Evolutionary conservation across 1,140 invertebrate genomes (phyloP).

Genomic region (Schlechtendalia chinensis): DNA sequence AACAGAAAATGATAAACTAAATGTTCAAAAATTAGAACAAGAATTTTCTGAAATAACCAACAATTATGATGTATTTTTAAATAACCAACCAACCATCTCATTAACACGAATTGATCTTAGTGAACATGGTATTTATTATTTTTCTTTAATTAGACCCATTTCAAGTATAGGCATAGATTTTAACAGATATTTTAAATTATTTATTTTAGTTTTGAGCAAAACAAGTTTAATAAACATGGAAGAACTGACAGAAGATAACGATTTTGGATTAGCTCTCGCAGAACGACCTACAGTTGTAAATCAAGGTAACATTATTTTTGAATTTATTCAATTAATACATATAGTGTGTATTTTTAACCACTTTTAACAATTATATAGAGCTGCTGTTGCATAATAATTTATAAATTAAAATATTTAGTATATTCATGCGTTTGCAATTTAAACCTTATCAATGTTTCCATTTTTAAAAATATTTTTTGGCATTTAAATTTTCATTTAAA

Average conservation of each 20-base stretch:
- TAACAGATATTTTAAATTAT: neutral
- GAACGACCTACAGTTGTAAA: neutral
- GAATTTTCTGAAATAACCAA: slow-evolving; percentile 45
- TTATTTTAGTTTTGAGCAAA: slow-evolving; percentile 33
- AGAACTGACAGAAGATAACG: slow-evolving; percentile 35
- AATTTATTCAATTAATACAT: neutral
- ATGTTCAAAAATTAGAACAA: slow-evolving; percentile 25
- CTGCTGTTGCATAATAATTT: too few species aligned
- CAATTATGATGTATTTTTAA: slow-evolving; percentile 32
- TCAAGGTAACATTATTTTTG: slow-evolving; percentile 6
- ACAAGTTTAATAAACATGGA: slow-evolving; percentile 18
- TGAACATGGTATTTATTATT: slow-evolving; percentile 32
- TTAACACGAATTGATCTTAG: slow-evolving; percentile 40
- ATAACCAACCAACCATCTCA: slow-evolving; percentile 32
- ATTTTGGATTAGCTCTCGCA: slow-evolving; percentile 30
- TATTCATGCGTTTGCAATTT: too few species aligned
- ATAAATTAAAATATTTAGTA: too few species aligned
- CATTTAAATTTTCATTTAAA: too few species aligned
- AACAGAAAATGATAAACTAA: slow-evolving; percentile 58
- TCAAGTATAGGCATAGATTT: neutral
- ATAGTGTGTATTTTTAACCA: too few species aligned
- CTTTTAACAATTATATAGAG: too few species aligned
- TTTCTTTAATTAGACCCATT: neutral
- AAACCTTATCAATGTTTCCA: too few species aligned
- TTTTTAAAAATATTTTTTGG: too few species aligned